Conservation (phyloP, 2,797 vertebrate genomes). For the Vireo griseus region DNA sequence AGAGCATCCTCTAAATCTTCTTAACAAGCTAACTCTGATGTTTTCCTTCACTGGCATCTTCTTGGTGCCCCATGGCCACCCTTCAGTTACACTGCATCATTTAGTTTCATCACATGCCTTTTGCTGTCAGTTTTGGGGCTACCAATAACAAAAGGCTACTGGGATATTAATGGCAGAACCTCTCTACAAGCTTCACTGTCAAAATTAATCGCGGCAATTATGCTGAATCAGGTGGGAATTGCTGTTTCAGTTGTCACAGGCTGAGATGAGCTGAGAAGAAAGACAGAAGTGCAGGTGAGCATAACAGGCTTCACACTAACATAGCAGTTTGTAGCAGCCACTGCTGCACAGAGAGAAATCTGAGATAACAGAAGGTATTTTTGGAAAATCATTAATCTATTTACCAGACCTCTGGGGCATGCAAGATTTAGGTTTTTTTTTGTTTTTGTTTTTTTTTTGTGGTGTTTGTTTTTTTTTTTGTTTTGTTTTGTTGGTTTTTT, state of each 20-base stretch:
- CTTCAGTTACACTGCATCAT: neutral
- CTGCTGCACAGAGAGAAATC: neutral
- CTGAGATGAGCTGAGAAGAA: conserved; percentile 20
- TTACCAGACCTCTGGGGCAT: neutral
- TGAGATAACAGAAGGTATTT: neutral
- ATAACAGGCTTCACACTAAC: neutral
- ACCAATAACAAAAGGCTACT: neutral
- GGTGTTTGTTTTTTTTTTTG: too few relatives aligned
- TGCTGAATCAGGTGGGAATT: neutral
- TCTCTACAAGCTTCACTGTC: neutral
- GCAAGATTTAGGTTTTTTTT: neutral
- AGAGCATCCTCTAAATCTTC: neutral
- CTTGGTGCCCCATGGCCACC: neutral
- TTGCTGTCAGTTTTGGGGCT: neutral
- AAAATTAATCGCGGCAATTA: conserved; percentile 23
- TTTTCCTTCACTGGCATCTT: neutral
- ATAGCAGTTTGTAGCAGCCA: neutral
- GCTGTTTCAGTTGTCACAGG: neutral
- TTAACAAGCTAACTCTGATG: neutral
- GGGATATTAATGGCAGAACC: neutral
- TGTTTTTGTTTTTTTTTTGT: neutral
- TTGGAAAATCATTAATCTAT: neutral
- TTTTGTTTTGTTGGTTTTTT: too few relatives aligned
- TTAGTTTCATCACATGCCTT: neutral
- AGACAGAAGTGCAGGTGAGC: neutral